phyloP scores from a whole-genome alignment of 1,140 invertebrate species.

The Drosophila eugracilis region DNA sequence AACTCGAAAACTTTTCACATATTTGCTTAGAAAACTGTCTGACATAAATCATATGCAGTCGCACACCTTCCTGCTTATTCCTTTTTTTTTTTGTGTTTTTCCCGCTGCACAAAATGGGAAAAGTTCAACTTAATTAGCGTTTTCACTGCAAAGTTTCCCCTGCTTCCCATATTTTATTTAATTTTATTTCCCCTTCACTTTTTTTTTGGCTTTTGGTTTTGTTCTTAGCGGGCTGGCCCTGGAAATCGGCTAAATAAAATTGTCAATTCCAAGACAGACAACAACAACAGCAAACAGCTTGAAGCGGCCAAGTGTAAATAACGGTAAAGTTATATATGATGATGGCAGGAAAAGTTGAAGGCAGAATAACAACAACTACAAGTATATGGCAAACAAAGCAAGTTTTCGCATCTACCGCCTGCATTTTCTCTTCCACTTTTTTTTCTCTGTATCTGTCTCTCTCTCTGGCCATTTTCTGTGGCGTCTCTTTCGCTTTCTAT shows the following conservation, averaged over 20 bases:
- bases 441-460: no score
- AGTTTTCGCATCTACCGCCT: slow-evolving; percentile 8
- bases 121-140: slow-evolving; percentile 71
- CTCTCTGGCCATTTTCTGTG: slow-evolving; percentile 11
- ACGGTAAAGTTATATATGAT: slow-evolving; percentile 52
- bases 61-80: slow-evolving; percentile 7
- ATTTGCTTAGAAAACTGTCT: slow-evolving; percentile 71
- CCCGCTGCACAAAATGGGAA: slow-evolving; percentile 57
- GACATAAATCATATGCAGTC: slow-evolving; percentile 71
- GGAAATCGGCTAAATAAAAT: slow-evolving; percentile 43
- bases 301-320: slow-evolving; percentile 51
- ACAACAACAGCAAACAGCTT: not conserved
- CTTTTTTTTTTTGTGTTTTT: slow-evolving; percentile 3
- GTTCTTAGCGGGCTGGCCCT: not conserved
- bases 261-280: slow-evolving; percentile 42
- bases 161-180: slow-evolving; percentile 5
- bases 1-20: slow-evolving; percentile 57
- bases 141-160: slow-evolving; percentile 24
- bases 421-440: not conserved
- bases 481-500: slow-evolving; percentile 30
- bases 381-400: slow-evolving; percentile 22
- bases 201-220: no score
- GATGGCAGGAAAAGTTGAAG: slow-evolving; percentile 28
- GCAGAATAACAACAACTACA: slow-evolving; percentile 19
- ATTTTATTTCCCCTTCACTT: slow-evolving; percentile 1